Percentiles rank a stretch among this genome's conserved stretches.
phyloP scores from a whole-genome alignment of 2,888 invertebrate species.

The Stenodema calcarata region DNA sequence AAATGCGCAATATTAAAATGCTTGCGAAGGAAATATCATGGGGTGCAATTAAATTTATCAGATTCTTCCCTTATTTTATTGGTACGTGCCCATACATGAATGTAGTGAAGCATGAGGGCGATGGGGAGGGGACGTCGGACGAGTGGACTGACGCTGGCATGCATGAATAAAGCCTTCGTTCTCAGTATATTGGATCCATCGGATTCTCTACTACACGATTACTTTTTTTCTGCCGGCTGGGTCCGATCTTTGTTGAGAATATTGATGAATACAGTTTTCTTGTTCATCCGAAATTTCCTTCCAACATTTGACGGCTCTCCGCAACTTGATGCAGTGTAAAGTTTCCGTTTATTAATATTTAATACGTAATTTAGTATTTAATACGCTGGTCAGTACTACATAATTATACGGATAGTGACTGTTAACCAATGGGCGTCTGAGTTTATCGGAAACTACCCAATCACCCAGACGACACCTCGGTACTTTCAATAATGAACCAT shows the following conservation, averaged over 20 bases:
- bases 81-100: constrained; percentile 36
- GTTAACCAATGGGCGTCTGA: no score
- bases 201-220: constrained; percentile 42
- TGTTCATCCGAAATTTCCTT: not conserved
- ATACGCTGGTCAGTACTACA: no score
- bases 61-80: constrained; percentile 31
- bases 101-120: constrained; percentile 3
- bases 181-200: constrained; percentile 48
- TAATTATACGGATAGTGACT: no score
- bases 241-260: constrained; percentile 19
- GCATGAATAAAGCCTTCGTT: constrained; percentile 45
- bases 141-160: constrained; percentile 44
- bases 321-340: no score
- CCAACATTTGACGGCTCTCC: no score
- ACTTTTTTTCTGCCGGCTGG: not conserved
- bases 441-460: no score
- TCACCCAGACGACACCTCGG: no score
- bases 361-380: no score
- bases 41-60: constrained; percentile 29
- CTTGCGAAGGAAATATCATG: not conserved
- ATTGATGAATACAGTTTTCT: constrained; percentile 25
- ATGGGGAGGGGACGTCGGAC: not conserved
- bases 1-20: not conserved
- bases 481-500: no score
- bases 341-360: no score